Evolutionary conservation across 2,797 vertebrate genomes (phyloP), one percentile per base, ranked within the genome.

Genomic region (Bovichtus variegatus): DNA sequence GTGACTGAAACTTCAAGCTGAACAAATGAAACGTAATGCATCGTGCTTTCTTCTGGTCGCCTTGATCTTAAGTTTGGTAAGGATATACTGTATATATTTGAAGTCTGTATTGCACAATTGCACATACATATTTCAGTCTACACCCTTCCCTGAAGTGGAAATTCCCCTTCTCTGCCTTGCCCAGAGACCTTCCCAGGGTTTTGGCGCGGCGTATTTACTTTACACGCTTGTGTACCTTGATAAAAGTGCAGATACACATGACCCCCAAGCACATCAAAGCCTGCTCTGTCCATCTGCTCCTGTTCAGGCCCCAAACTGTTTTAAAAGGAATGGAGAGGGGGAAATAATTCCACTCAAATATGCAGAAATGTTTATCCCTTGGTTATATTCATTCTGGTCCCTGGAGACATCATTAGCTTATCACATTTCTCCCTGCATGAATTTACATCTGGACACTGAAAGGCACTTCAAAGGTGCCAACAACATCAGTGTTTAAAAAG

Each of bases 341-440:
- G 8, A 7, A 13, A 44, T 40, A 55, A 25, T 67, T 73, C 82
- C 77, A 85, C 84, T 86, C 66, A 87, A 86, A 91, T 87, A 89
- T 87, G 81, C 80, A 87, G 86, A 92, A 86, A 82, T 87, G 81
- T 90, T 89, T 89, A 80, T 81, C 88, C 87, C 86, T 68, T 9
- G 74, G 83, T 87, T 82, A 73, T 65, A 61, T 65, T 86, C 62
- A 13, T 65, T 59, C 38, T 1, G 5, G 49, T 84, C 92, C 85
- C 82, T 2, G 1, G 87, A 86, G 92, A 93, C 85, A 44, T 92
- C 91, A 93, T 94, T 93, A 94, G 90, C 91, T 93, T 93, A 93
- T 92, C 91, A 74, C 87, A 71, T 88, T 87, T 71, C 90, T 86
- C 77, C 78, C 66, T 44, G 69, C 84, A 68, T 70, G 75, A 76